Evolutionary conservation across 2,797 vertebrate genomes (phyloP).

Genomic region (Malacoctenus gilli): DNA sequence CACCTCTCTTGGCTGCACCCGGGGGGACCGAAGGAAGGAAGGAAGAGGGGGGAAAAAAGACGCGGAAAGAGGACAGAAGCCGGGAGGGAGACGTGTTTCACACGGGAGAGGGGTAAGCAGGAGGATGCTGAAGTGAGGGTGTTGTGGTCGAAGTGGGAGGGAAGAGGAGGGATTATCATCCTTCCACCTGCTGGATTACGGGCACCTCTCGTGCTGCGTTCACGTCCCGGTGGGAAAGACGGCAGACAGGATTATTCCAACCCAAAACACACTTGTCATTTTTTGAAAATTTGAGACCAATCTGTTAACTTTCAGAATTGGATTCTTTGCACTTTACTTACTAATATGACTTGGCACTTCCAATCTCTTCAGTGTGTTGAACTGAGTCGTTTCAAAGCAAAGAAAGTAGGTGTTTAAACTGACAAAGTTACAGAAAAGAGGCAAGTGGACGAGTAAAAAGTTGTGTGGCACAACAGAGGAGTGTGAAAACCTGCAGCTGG

Average conservation of each 20-base stretch:
- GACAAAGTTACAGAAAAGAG: no score
- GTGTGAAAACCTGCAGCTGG: no score
- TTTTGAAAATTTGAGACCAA: background rate
- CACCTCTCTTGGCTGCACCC: conserved; percentile 50
- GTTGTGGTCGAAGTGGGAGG: conserved; percentile 61
- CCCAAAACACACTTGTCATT: background rate
- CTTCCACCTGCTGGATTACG: conserved; percentile 73
- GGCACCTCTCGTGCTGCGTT: conserved; percentile 62
- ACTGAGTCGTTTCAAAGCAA: no score
- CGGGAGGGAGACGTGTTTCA: conserved; percentile 62
- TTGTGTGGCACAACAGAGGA: no score
- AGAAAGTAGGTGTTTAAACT: no score
- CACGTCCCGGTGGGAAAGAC: conserved; percentile 53
- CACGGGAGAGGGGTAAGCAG: conserved; percentile 73
- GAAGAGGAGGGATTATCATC: conserved; percentile 72
- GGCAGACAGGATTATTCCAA: conserved; percentile 15
- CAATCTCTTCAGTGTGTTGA: no score
- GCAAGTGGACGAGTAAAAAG: no score
- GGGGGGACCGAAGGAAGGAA: conserved; percentile 56
- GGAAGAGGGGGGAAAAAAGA: conserved; percentile 3
- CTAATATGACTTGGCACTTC: no score
- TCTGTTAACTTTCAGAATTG: background rate
- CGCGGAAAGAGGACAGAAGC: conserved; percentile 39
- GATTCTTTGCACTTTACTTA: no score
- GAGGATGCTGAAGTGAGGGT: conserved; percentile 59